Evolutionary conservation across 2,113 vertebrate genomes (phyloP).

Genomic region (Microtus oregoni): DNA sequence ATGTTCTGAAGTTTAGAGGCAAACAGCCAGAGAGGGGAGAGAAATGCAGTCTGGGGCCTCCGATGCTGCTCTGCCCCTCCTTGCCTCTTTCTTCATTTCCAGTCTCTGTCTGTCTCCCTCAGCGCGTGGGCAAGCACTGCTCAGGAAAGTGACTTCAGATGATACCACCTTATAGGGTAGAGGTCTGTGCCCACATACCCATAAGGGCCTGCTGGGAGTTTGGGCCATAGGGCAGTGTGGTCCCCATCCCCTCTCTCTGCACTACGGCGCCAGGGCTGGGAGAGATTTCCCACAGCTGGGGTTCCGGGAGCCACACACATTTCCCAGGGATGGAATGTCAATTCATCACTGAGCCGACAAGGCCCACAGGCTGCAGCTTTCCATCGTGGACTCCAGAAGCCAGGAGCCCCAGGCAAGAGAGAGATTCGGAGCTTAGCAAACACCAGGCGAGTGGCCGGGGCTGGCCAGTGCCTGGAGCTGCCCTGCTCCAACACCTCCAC

Average conservation of each 20-base stretch:
- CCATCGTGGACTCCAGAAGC: neutral
- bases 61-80: too few species aligned
- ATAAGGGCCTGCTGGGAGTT: neutral
- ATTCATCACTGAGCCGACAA: neutral
- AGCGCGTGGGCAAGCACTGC: rapidly evolving
- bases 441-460: neutral
- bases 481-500: neutral
- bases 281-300: neutral
- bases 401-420: neutral
- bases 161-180: too few species aligned
- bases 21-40: too few species aligned
- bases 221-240: neutral
- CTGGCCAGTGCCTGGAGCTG: neutral
- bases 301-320: neutral
- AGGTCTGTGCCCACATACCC: neutral
- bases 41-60: neutral
- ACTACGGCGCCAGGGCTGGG: neutral
- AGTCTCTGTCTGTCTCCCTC: neutral
- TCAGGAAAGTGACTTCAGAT: neutral
- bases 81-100: neutral
- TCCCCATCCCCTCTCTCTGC: too few species aligned
- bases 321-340: neutral
- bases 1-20: neutral
- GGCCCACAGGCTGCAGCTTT: neutral
- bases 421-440: neutral